Evolutionary conservation across 1,140 invertebrate genomes (phyloP).

Genomic region (Chelonus insularis): DNA sequence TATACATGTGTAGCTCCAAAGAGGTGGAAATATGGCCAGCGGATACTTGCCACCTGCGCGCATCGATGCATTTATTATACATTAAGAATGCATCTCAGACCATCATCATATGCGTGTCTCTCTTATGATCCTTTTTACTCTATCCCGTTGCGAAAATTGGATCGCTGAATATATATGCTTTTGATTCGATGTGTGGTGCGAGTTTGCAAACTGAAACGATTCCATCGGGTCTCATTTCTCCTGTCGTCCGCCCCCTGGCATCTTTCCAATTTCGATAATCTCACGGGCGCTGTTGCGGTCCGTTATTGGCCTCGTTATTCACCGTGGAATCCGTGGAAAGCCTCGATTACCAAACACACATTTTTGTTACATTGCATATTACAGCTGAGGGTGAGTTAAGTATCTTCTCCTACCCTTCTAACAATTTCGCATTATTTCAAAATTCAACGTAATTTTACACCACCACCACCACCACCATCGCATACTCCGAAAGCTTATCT

Average conservation of each 20-base stretch:
- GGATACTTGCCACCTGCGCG: slow-evolving; percentile 24
- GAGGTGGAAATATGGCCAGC: slow-evolving; percentile 8
- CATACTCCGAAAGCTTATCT: background rate
- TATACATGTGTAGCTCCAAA: background rate
- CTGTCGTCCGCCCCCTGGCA: slow-evolving; percentile 37
- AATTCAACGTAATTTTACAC: background rate
- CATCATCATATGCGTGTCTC: slow-evolving; percentile 18
- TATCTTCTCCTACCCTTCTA: background rate
- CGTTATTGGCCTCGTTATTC: slow-evolving; percentile 53
- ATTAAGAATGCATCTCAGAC: slow-evolving; percentile 16
- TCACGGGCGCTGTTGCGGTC: slow-evolving; percentile 48
- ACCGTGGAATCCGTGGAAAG: slow-evolving; percentile 46
- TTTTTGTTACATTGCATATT: background rate
- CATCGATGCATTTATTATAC: slow-evolving; percentile 23
- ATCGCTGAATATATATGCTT: slow-evolving; percentile 12
- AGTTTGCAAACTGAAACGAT: slow-evolving; percentile 8
- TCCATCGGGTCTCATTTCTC: slow-evolving; percentile 15
- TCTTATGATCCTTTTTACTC: background rate
- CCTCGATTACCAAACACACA: slow-evolving; percentile 26
- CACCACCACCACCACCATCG: background rate
- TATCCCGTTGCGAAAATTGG: slow-evolving; percentile 10
- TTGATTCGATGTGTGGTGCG: background rate
- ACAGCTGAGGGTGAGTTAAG: no score
- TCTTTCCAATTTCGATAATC: slow-evolving; percentile 56
- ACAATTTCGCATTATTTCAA: background rate